Percentiles rank a stretch among this genome's conserved stretches.
These are phyloP conservation scores for Dryobota labecula DNA, from an alignment of 2,888 invertebrate genomes.

Conservation along the genomic window DNA sequence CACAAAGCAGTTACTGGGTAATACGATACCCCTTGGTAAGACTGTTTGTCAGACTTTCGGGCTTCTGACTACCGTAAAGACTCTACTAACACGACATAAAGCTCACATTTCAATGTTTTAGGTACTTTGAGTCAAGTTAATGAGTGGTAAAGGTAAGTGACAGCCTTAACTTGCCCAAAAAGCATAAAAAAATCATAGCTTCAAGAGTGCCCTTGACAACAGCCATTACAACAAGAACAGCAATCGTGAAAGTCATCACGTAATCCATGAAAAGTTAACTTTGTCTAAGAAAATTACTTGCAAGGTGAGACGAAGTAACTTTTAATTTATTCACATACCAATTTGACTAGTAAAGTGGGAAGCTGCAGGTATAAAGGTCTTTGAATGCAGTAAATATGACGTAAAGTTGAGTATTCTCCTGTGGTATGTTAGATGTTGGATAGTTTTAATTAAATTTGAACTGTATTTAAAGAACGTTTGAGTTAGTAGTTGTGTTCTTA, in stretches of 20 bases:
- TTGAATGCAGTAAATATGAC: constrained; percentile 42
- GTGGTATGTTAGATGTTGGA: neutral
- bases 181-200: constrained; percentile 37
- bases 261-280: constrained; percentile 81
- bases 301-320: constrained; percentile 65
- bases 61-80: no score
- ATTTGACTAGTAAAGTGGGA: constrained; percentile 80
- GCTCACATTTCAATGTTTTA: neutral
- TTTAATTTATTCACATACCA: constrained; percentile 83
- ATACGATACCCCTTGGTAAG: no score
- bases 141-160: neutral
- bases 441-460: constrained; percentile 26
- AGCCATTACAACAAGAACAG: constrained; percentile 60
- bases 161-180: neutral
- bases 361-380: constrained; percentile 37
- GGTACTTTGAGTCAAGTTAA: neutral
- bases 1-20: no score
- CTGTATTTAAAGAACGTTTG: neutral
- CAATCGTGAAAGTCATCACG: constrained; percentile 73
- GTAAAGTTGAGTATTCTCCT: constrained; percentile 7
- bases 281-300: constrained; percentile 78
- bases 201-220: constrained; percentile 33
- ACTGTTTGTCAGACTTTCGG: no score
- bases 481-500: neutral
- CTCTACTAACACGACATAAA: neutral